These are phyloP conservation scores for Troides oblongomaculatus DNA, from an alignment of 2,888 invertebrate species.

Conservation along the genomic window DNA sequence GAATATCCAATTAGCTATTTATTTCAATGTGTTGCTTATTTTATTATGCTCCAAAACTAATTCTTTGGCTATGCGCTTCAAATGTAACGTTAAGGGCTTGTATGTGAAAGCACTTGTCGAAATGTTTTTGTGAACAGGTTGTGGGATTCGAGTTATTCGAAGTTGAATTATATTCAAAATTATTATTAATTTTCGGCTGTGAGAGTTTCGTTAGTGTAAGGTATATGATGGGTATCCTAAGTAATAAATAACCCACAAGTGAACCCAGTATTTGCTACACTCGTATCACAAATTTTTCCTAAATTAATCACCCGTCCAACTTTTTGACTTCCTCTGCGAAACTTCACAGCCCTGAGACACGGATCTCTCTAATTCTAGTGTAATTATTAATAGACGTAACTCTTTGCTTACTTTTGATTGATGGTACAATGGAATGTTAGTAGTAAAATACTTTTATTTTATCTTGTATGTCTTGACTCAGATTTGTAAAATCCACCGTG, in stretches of 20 bases:
- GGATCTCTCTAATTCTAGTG: not conserved
- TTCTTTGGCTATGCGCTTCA: slow-evolving; percentile 31
- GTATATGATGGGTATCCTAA: slow-evolving; percentile 35
- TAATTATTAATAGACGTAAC: too few relatives aligned
- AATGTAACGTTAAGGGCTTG: not conserved
- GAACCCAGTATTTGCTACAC: slow-evolving; percentile 45
- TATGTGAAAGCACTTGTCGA: slow-evolving; percentile 22
- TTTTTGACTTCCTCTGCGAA: slow-evolving; percentile 30
- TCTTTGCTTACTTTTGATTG: too few relatives aligned
- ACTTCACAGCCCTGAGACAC: slow-evolving; percentile 23
- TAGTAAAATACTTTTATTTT: not conserved
- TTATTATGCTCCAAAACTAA: slow-evolving; percentile 24
- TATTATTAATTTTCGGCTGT: slow-evolving; percentile 70
- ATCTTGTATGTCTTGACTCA: not conserved
- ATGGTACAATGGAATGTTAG: not conserved
- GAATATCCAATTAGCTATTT: not conserved
- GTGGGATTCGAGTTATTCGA: slow-evolving; percentile 28
- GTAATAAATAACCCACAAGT: slow-evolving; percentile 34
- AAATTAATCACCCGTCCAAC: slow-evolving; percentile 63
- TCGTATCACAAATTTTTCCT: slow-evolving; percentile 42
- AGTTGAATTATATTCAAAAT: slow-evolving; percentile 46
- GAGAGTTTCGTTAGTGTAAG: slow-evolving; percentile 64
- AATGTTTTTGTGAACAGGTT: slow-evolving; percentile 36
- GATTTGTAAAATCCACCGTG: slow-evolving; percentile 1
- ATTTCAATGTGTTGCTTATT: not conserved